Evolutionary conservation across 2,888 invertebrate genomes (phyloP).

Genomic region (Acleris cristana): DNA sequence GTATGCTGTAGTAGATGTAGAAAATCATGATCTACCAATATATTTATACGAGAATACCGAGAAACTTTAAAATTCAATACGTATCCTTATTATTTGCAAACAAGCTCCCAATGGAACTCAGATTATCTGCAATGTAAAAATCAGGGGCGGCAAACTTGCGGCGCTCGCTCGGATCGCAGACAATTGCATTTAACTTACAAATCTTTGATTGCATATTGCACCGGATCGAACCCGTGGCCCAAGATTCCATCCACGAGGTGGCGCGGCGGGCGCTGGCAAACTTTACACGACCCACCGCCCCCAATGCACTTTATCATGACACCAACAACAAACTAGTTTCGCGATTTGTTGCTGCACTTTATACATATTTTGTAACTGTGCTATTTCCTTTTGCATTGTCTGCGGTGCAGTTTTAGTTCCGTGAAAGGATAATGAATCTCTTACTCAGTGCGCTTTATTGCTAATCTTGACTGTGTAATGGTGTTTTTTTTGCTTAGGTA

Average conservation of each 20-base stretch:
- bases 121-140: conserved; percentile 24
- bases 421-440: conserved; percentile 10
- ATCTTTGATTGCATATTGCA: conserved; percentile 38
- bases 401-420: conserved; percentile 26
- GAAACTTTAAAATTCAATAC: conserved; percentile 10
- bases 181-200: conserved; percentile 36
- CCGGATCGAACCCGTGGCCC: conserved; percentile 35
- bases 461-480: not conserved
- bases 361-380: conserved; percentile 34
- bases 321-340: conserved; percentile 41
- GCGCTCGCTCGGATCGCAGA: conserved; percentile 18
- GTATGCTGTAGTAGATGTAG: too few species aligned
- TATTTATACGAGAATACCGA: not conserved
- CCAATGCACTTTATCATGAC: conserved; percentile 46
- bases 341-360: conserved; percentile 41
- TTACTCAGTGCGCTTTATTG: not conserved
- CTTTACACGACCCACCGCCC: conserved; percentile 38
- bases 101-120: not conserved
- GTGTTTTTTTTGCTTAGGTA: too few species aligned
- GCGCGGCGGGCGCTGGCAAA: conserved; percentile 43
- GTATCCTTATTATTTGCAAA: not conserved
- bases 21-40: too few species aligned
- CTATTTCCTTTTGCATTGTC: conserved; percentile 30
- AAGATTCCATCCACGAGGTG: conserved; percentile 43
- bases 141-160: conserved; percentile 7